phyloP scores from a whole-genome alignment of 2,888 invertebrate genomes.

The Eilema depressum region DNA sequence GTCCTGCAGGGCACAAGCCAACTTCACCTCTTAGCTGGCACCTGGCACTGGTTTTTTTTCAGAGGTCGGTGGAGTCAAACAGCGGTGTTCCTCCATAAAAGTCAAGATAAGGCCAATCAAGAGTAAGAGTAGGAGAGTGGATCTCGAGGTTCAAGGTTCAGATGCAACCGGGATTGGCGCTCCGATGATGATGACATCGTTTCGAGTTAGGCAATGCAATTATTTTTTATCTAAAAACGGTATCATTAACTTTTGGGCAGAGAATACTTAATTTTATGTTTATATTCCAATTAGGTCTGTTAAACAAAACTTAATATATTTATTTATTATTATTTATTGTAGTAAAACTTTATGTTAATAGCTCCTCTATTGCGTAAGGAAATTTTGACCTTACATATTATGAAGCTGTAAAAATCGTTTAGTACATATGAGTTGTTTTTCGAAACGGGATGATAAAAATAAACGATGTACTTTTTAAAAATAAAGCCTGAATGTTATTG shows the following conservation, averaged over 20 bases:
- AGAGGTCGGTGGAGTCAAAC: not conserved
- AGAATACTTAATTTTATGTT: slow-evolving; percentile 2
- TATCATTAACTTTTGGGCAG: not conserved
- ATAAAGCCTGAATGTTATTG: not conserved
- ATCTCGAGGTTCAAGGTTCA: not conserved
- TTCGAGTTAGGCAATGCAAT: not conserved
- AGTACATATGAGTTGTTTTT: not conserved
- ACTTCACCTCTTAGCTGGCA: not conserved
- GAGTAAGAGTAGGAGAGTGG: not conserved
- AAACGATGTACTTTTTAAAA: not conserved
- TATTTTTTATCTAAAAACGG: not conserved
- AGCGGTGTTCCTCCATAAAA: not conserved
- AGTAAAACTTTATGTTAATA: slow-evolving; percentile 6
- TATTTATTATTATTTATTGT: slow-evolving; percentile 7
- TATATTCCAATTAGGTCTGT: not conserved
- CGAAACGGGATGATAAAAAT: not conserved
- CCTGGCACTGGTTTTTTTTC: not conserved
- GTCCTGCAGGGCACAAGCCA: not conserved
- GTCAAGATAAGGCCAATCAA: not conserved
- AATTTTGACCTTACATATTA: slow-evolving; percentile 5
- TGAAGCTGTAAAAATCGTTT: not conserved
- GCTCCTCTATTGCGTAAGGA: not conserved
- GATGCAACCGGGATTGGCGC: not conserved
- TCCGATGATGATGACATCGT: not conserved
- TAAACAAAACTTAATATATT: not conserved